Evolutionary conservation across 2,113 vertebrate species (phyloP), one percentile per base, ranked within the genome.

Genomic region (Corvus moneduloides): DNA sequence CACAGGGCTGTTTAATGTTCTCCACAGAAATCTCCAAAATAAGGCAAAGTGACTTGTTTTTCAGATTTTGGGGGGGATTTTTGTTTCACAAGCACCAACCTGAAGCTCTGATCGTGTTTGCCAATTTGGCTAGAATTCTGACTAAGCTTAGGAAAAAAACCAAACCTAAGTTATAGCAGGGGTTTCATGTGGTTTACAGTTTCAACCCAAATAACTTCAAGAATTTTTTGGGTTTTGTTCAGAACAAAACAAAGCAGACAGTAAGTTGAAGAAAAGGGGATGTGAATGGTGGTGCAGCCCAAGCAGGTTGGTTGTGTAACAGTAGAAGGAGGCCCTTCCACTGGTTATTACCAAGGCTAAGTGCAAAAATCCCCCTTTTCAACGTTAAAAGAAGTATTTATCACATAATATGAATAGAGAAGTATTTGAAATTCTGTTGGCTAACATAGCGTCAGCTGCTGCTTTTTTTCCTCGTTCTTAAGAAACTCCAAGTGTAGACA

Each of bases 1-100:
- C 56, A 79, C 43, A 56, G 49, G 17, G 28, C 13, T 84, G 58
- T 90, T 95, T 89, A 90, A 96, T 81, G 33, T 87, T 93, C 93
- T 94, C 33, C 24, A 28, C 43, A 59, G 79, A 94, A 95, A 81
- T 81, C 28, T 69, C 55, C 49, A 78, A 96, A 94, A 66, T 41
- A 56, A 90, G 68, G 79, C 27, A 84, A 28, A 93, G 28, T 66
- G 52, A 44, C 56, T 84, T 82, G 32, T 69, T 86, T 84, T 89
- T 86, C 37, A 48, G 73, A 78, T 63, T 84, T 91, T 23, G 8
- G 67, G 63, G 63, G 56, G 48, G 11, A 35, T 71, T 84, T 85
- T 67, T 72, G 21, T 89, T 94, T 86, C 69, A 44, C 56, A 27
- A 1, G 1, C 75, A n/a, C n/a, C 28, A 78, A 43, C 64, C 76